Conservation (phyloP, 2,888 invertebrate genomes). For the Himalopsyche japonica region DNA sequence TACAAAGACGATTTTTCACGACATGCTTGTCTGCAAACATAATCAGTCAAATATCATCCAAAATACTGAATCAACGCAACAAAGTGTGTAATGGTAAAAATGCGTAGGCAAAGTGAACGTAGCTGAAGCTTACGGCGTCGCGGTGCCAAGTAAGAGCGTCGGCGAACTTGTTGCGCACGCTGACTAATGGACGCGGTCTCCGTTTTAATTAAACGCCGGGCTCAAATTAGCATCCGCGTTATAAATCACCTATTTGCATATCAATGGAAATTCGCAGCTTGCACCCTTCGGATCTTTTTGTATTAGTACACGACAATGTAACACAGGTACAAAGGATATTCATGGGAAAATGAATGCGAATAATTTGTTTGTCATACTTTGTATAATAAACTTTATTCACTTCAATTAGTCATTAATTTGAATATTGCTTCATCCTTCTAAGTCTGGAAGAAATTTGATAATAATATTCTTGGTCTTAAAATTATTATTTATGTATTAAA, state of each 20-base stretch:
- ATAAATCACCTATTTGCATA: constrained; percentile 4
- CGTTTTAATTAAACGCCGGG: constrained; percentile 9
- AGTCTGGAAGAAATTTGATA: too few relatives aligned
- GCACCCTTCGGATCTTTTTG: not conserved
- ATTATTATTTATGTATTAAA: too few relatives aligned
- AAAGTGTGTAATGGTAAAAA: not conserved
- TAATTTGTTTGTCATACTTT: too few relatives aligned
- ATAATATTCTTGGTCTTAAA: too few relatives aligned
- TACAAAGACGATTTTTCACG: too few relatives aligned
- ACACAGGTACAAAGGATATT: not conserved
- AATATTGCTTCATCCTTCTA: too few relatives aligned
- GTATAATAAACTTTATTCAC: too few relatives aligned
- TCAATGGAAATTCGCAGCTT: not conserved
- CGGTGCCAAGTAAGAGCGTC: not conserved
- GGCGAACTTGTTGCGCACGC: not conserved
- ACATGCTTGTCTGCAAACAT: too few relatives aligned
- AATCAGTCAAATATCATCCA: not conserved
- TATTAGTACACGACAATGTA: not conserved
- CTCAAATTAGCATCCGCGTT: constrained; percentile 4
- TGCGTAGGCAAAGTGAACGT: not conserved
- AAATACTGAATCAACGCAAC: not conserved
- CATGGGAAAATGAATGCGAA: not conserved
- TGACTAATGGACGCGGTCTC: constrained; percentile 4
- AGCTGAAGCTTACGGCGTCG: not conserved
- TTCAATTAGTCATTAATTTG: too few relatives aligned